Conservation (phyloP, 2,797 vertebrate species). For the Ctenochaetus hawaiiensis region DNA sequence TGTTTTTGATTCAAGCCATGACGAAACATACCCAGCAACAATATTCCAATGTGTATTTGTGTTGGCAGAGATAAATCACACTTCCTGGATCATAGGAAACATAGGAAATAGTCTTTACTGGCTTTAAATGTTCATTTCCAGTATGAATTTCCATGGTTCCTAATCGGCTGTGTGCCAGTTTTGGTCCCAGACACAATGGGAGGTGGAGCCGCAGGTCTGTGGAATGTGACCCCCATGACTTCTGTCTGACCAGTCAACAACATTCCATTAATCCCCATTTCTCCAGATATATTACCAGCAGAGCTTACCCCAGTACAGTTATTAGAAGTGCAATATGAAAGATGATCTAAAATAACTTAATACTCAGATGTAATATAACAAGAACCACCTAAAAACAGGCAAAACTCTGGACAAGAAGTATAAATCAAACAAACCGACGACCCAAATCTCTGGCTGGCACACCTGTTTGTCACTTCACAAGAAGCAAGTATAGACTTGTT, state of each 20-base stretch:
- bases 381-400: neutral
- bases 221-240: conserved; percentile 84
- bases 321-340: conserved; percentile 31
- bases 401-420: neutral
- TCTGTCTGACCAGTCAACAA: conserved; percentile 51
- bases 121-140: conserved; percentile 64
- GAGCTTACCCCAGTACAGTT: conserved; percentile 16
- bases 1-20: neutral
- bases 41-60: neutral
- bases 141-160: conserved; percentile 54
- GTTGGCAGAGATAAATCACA: conserved; percentile 27
- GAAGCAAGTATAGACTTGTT: neutral
- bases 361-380: neutral
- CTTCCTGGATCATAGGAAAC: conserved; percentile 50
- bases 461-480: neutral
- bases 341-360: neutral
- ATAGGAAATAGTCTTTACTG: conserved; percentile 31
- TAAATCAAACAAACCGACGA: neutral
- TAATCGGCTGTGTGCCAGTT: conserved; percentile 61
- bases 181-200: conserved; percentile 82
- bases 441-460: neutral
- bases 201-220: conserved; percentile 81
- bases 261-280: conserved; percentile 66
- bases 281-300: conserved; percentile 26
- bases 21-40: neutral